Conservation (phyloP, 1,140 invertebrate species). For the Monomorium pharaonis region DNA sequence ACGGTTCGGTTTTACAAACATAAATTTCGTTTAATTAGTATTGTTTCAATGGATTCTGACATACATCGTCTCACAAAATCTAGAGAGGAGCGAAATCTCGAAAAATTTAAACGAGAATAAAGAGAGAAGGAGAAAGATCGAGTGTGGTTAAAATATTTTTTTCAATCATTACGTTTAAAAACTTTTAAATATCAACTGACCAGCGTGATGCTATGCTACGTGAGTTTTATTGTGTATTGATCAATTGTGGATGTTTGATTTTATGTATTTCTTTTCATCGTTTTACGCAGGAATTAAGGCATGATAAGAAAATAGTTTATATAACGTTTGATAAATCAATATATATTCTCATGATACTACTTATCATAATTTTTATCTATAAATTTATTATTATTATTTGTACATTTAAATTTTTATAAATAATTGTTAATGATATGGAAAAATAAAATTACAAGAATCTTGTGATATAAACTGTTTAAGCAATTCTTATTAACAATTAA, state of each 20-base stretch:
- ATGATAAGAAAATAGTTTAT: not conserved
- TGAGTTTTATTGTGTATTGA: constrained; percentile 68
- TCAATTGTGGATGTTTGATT: constrained; percentile 11
- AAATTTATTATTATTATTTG: not conserved
- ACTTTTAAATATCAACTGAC: not conserved
- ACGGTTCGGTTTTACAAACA: constrained; percentile 1
- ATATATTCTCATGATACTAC: not conserved
- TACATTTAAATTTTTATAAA: not conserved
- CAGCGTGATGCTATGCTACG: constrained; percentile 78
- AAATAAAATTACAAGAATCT: not conserved
- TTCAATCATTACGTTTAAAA: not conserved
- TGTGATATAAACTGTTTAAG: not conserved
- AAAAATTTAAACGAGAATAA: not conserved
- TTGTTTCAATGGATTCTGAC: not conserved
- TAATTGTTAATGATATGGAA: not conserved
- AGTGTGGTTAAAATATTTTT: constrained; percentile 1
- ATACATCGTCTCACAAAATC: not conserved
- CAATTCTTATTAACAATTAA: no score
- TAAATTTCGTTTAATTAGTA: not conserved
- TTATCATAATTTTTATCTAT: not conserved
- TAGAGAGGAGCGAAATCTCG: not conserved
- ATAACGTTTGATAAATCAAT: not conserved
- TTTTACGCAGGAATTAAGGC: not conserved
- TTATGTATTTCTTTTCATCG: not conserved
- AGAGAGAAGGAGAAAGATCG: not conserved